These are phyloP conservation scores for Helogale parvula DNA, from an alignment of 2,113 vertebrate genomes.

Conservation along the genomic window DNA sequence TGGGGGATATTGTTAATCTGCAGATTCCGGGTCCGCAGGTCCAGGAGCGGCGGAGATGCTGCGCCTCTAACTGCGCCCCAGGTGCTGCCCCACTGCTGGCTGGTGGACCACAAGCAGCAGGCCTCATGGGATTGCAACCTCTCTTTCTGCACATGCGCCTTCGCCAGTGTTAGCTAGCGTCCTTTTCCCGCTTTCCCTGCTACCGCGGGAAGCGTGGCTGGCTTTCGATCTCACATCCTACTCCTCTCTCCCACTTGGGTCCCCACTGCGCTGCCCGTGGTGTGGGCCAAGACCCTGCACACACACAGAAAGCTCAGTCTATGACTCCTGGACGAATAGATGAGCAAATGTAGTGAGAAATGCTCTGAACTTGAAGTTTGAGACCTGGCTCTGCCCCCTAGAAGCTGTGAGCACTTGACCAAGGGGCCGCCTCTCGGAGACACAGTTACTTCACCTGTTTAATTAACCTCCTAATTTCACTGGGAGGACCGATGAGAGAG, in stretches of 20 bases:
- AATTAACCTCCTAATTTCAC: neutral
- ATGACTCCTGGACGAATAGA: neutral
- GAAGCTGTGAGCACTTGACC: neutral
- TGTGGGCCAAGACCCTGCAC: neutral
- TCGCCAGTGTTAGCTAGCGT: neutral
- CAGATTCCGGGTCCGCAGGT: neutral
- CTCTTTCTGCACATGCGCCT: neutral
- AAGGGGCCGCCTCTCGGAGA: fast-evolving
- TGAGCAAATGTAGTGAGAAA: neutral
- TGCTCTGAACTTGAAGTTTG: neutral
- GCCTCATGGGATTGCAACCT: fast-evolving
- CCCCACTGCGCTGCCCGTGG: fast-evolving
- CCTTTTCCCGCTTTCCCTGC: neutral
- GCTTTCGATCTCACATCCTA: fast-evolving
- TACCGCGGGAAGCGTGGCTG: too few relatives aligned
- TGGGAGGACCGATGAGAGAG: neutral
- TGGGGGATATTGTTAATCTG: fast-evolving
- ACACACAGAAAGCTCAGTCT: fast-evolving
- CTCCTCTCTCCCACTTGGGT: fast-evolving
- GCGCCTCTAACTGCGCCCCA: neutral
- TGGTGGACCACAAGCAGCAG: fast-evolving
- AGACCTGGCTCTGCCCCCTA: neutral
- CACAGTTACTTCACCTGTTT: neutral
- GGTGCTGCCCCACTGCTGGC: neutral
- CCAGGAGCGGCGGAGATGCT: fast-evolving